Percentiles rank a stretch among this genome's conserved stretches.
These are phyloP conservation scores for Turritopsis rubra DNA, from an alignment of 30 jellyfish, hydroid and myxozoan species.

Conservation along the genomic window DNA sequence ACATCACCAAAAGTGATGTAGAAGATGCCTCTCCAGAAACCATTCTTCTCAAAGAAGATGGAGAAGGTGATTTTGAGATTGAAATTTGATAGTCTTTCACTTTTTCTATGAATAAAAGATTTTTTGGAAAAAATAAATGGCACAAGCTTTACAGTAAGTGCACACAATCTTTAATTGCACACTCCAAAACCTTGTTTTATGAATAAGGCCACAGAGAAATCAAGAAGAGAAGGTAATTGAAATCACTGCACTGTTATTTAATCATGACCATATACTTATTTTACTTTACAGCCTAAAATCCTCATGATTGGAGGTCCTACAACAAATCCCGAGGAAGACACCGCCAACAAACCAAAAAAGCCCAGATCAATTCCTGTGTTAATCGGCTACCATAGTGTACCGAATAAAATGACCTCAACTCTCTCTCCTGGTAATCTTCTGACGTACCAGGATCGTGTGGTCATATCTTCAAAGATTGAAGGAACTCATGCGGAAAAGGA, in stretches of 20 bases:
- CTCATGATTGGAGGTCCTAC: slow-evolving; percentile 90
- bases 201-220: too few relatives aligned
- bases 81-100: too few relatives aligned
- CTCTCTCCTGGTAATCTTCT: slow-evolving; percentile 75
- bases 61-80: too few relatives aligned
- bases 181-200: too few relatives aligned
- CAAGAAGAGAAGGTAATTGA: too few relatives aligned
- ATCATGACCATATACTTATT: not conserved
- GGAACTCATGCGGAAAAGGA: slow-evolving; percentile 11
- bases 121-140: too few relatives aligned
- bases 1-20: too few relatives aligned
- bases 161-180: too few relatives aligned
- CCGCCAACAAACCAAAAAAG: slow-evolving; percentile 22
- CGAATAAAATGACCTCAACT: slow-evolving; percentile 53
- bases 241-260: not conserved
- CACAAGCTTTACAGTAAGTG: too few relatives aligned
- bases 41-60: too few relatives aligned
- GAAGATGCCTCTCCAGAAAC: too few relatives aligned
- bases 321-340: slow-evolving; percentile 19
- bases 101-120: too few relatives aligned
- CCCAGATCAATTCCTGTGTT: slow-evolving; percentile 87
- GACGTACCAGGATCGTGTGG: slow-evolving; percentile 40
- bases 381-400: slow-evolving; percentile 94
- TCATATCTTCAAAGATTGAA: slow-evolving; percentile 9
- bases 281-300: slow-evolving; percentile 73